Evolutionary conservation across 1,140 invertebrate species (phyloP), one percentile per base, ranked within the genome.

Genomic region (Heliconius himera): DNA sequence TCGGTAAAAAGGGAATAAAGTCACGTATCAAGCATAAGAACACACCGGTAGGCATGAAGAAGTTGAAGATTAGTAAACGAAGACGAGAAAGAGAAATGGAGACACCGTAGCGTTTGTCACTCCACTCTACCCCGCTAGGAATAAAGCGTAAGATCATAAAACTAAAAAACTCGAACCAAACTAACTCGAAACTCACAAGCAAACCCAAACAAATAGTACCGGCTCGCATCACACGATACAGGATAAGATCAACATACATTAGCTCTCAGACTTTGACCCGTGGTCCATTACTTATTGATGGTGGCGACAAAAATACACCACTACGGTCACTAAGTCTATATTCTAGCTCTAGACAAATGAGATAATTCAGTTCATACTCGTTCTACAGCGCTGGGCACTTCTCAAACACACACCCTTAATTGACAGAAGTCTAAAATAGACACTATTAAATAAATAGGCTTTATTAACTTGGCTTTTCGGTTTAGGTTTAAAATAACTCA

Each of bases 181-280:
- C 18, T 51, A 16, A 2, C 54, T 1, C 54, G 6, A 56, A 56
- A 54, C 1, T n/a, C 51, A 54, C 51, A n/a, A 22, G n/a, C n/a
- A 56, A 56, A 1, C 60, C 9, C 26, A n/a, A 66, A 29, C 54
- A 78, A 77, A 60, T 85, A 75, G 86, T 90, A 86, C 70, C 74
- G 73, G 18, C 56, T 73, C 74, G 81, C 81, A 81, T 84, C 83
- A 88, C 84, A 88, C 79, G 85, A 84, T 80, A 79, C 84, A 79
- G 78, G 83, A 88, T 85, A 91, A 91, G 89, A 91, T 90, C 87
- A 91, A 92, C 90, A 92, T 88, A 92, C 86, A 90, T 92, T 90
- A 89, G 90, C 91, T 92, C 84, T 92, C 88, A 92, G 89, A 87
- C 87, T 89, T 85, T 88, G 88, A 89, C 87, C 87, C 82, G 86